Base-by-base conservation (phyloP, 2,888 invertebrate species). In the Proisotoma minuta region DNA sequence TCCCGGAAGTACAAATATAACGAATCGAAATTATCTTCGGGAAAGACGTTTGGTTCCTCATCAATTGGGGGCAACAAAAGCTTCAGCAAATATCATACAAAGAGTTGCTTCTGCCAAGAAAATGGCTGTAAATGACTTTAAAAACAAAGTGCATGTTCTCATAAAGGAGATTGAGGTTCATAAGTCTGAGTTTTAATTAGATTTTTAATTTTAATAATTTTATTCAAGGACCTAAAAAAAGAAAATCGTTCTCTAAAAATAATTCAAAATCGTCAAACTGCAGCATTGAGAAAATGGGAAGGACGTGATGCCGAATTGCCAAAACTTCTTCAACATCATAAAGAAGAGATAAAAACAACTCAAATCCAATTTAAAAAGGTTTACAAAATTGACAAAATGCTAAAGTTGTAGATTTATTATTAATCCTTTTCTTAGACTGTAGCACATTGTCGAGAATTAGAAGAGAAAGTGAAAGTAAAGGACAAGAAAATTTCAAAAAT, bases 271-370 rank as follows among this genome's bases (percentile, higher is more conserved):
- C 57, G 66, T 8, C 69, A 69, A 69, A 59, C 62, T 29, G 54
- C 54, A 40, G 69, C 66, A 1, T 26, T 69, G 20, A 64, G 56
- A 34, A 66, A 64, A 26, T 69, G 66, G 60, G 66, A 69, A 51
- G 69, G 69, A 39, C 59, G 57, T 27, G 62, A 66, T 60, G 66
- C 69, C 3, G 63, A 69, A 27, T 34, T 69, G 20, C 63, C 69
- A 10, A 53, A 29, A 51, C 43, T 69, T 23, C 57, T 69, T 28
- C 61, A 60, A 27, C 64, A 58, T 34, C 69, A 69, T 24, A 66
- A 62, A 22, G 65, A 69, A n/a, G 69, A 69, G 43, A 54, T 69
- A 18, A 29, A 59, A 29, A 40, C 58, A 20, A 22, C 53, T n/a
- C 63, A 64, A 27, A 56, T 56, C 12, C 59, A 63, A 22, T 23